Evolutionary conservation across 2,113 vertebrate species (phyloP).

Genomic region (Lophura nycthemera): DNA sequence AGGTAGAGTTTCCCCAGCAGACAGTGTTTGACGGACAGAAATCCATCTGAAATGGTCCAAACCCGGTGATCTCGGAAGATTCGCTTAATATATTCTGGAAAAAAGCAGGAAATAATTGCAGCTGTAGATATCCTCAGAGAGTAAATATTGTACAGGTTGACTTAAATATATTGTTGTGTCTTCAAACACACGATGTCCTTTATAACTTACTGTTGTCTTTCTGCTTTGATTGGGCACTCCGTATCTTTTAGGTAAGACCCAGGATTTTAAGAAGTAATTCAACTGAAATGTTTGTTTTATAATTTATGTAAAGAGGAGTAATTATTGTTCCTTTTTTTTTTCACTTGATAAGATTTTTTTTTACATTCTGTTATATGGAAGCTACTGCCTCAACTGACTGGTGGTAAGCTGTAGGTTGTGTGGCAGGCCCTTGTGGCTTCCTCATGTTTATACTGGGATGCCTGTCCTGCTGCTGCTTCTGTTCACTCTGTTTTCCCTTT

Average conservation of each 20-base stretch:
- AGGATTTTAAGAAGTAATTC: not conserved
- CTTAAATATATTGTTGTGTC: accelerated
- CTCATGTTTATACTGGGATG: not conserved
- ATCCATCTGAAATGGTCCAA: not conserved
- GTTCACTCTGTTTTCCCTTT: not conserved
- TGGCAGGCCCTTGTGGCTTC: not conserved
- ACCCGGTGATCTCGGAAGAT: not conserved
- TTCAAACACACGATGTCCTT: not conserved
- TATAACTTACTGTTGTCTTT: not conserved
- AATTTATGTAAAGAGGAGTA: not conserved
- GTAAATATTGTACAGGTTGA: not conserved
- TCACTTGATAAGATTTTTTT: not conserved
- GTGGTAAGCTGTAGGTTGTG: not conserved
- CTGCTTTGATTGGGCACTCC: not conserved
- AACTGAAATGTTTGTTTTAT: not conserved
- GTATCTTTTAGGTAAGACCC: not conserved
- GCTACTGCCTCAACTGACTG: not conserved
- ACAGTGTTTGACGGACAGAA: not conserved
- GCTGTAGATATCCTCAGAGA: not conserved
- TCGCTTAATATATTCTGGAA: not conserved
- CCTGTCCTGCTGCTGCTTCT: not conserved
- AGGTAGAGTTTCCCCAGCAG: not conserved
- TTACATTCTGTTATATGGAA: accelerated
- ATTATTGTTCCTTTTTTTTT: not conserved
- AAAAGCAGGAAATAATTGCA: not conserved